Conservation (phyloP, 2,113 vertebrate species). For the Tachuris rubrigastra region DNA sequence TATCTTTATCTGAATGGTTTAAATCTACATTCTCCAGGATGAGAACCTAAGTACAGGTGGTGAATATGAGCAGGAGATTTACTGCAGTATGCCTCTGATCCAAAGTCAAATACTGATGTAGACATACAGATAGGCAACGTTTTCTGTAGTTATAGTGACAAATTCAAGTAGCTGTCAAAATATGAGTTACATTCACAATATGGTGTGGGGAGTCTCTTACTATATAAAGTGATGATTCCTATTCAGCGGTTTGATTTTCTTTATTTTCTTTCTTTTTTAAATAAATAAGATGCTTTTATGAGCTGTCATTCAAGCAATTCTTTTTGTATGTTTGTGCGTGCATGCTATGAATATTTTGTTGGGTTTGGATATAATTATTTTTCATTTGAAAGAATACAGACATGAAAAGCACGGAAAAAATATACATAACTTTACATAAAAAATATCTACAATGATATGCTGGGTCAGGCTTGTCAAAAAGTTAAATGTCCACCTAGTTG, state of each 20-base stretch:
- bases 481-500: background rate
- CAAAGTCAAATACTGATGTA: background rate
- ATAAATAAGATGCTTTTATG: background rate
- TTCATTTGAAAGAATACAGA: background rate
- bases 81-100: background rate
- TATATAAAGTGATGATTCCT: background rate
- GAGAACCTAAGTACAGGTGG: background rate
- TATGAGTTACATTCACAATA: background rate
- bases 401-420: background rate
- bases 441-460: background rate
- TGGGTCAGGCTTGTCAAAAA: background rate
- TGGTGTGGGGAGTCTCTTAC: accelerated
- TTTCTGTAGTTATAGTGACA: background rate
- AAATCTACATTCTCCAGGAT: background rate
- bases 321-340: background rate
- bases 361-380: background rate
- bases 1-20: background rate
- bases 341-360: background rate
- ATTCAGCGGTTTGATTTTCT: background rate
- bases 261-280: background rate
- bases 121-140: background rate
- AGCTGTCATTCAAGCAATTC: background rate
- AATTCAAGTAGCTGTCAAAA: background rate
- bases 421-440: background rate
- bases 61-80: background rate